These are phyloP conservation scores for Theocolax elegans DNA, from an alignment of 1,140 invertebrate species.

Conservation along the genomic window DNA sequence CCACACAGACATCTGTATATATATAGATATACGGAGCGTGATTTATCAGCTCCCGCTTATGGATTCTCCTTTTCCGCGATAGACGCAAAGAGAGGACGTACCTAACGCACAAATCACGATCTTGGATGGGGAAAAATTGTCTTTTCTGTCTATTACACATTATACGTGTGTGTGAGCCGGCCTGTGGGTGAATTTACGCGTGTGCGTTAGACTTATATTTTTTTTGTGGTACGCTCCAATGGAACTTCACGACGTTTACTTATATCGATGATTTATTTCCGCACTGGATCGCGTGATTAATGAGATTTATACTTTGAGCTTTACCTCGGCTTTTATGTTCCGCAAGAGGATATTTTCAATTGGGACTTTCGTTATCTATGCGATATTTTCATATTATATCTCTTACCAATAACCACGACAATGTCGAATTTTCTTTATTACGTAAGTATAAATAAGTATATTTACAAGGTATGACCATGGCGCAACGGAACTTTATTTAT, in stretches of 20 bases:
- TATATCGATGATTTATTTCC: slow-evolving; percentile 31
- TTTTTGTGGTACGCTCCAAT: not conserved
- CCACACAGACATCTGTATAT: too few species aligned
- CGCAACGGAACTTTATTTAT: too few species aligned
- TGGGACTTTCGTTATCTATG: not conserved
- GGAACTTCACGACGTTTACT: not conserved
- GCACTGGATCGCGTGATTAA: not conserved
- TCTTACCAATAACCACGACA: too few species aligned
- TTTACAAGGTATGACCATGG: too few species aligned
- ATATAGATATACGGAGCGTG: too few species aligned
- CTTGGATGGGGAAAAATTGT: slow-evolving; percentile 6
- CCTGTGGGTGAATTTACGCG: not conserved
- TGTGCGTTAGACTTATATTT: slow-evolving; percentile 9
- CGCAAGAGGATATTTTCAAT: not conserved
- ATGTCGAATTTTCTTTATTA: too few species aligned
- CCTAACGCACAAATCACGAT: slow-evolving; percentile 15
- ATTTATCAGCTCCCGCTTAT: too few species aligned
- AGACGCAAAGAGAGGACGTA: not conserved
- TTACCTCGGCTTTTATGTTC: not conserved
- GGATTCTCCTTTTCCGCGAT: not conserved
- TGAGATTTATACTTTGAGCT: not conserved
- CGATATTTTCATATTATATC: too few species aligned
- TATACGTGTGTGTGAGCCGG: not conserved
- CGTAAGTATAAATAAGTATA: too few species aligned
- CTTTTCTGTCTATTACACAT: not conserved